phyloP scores from a whole-genome alignment of 2,797 vertebrate genomes.

The Glyptemys insculpta region DNA sequence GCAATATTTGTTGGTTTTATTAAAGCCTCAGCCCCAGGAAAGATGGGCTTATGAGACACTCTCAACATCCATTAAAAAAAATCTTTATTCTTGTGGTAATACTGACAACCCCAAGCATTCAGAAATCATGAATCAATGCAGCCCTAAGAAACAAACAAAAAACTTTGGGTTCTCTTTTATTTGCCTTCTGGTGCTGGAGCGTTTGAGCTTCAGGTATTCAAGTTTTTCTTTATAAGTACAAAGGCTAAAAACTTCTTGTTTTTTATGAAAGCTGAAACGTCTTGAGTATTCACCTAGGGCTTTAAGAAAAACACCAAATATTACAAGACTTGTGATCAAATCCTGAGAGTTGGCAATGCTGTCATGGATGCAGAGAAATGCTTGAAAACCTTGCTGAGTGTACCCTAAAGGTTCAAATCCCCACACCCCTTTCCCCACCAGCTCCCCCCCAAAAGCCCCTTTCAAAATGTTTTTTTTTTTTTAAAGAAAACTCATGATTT shows the following conservation, averaged over 20 bases:
- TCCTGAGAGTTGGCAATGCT: background rate
- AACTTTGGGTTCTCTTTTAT: background rate
- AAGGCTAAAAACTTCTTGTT: rapidly evolving
- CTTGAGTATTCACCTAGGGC: background rate
- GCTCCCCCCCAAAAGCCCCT: background rate
- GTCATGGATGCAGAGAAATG: too few species aligned
- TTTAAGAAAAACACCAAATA: rapidly evolving
- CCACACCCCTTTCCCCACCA: too few species aligned
- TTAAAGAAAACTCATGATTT: background rate
- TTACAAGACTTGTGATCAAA: background rate
- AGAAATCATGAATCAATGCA: background rate
- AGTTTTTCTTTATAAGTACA: background rate
- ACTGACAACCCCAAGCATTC: background rate
- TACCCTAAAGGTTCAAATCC: background rate
- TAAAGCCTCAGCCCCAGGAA: background rate
- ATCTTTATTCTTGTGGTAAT: background rate
- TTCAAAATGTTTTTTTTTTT: background rate
- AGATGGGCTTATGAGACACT: background rate
- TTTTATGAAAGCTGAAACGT: background rate
- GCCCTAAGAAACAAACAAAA: background rate
- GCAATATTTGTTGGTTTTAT: background rate
- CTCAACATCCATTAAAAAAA: background rate
- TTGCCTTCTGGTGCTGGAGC: background rate
- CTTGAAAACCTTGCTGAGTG: background rate
- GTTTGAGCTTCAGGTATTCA: rapidly evolving